These are phyloP conservation scores for Trisateles emortualis DNA, from an alignment of 2,888 invertebrate species.

Conservation along the genomic window DNA sequence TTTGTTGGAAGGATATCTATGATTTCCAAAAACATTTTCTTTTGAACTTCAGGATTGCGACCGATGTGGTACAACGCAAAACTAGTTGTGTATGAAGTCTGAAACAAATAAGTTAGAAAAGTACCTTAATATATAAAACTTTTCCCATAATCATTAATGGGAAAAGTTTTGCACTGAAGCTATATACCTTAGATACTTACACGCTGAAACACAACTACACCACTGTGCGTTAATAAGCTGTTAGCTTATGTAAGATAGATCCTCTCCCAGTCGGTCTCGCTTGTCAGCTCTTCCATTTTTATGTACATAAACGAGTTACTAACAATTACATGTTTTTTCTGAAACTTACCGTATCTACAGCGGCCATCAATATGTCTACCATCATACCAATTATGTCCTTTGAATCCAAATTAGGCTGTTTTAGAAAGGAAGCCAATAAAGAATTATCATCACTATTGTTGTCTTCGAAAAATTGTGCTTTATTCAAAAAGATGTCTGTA, in stretches of 20 bases:
- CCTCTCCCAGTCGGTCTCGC: no score
- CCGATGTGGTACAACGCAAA: conserved; percentile 94
- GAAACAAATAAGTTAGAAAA: conserved; percentile 52
- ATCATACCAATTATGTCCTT: conserved; percentile 94
- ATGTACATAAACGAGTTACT: no score
- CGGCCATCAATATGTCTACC: conserved; percentile 94
- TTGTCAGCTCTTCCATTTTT: no score
- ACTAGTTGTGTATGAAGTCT: conserved; percentile 92
- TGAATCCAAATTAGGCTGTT: conserved; percentile 89
- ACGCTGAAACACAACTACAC: no score
- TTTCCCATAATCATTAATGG: neutral
- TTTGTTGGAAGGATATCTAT: conserved; percentile 82
- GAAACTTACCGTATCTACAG: conserved; percentile 92
- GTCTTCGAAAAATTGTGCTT: conserved; percentile 80
- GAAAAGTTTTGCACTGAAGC: no score
- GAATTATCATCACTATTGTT: conserved; percentile 68
- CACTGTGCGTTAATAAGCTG: no score
- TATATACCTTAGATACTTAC: no score
- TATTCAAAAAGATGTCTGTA: conserved; percentile 88
- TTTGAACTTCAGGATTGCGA: conserved; percentile 89
- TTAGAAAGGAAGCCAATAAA: conserved; percentile 90
- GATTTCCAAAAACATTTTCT: conserved; percentile 89
- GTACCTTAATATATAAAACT: neutral
- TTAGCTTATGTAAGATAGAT: no score
- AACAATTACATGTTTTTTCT: neutral